Conservation (phyloP, 2,888 invertebrate genomes). For the Platycnemis pennipes region DNA sequence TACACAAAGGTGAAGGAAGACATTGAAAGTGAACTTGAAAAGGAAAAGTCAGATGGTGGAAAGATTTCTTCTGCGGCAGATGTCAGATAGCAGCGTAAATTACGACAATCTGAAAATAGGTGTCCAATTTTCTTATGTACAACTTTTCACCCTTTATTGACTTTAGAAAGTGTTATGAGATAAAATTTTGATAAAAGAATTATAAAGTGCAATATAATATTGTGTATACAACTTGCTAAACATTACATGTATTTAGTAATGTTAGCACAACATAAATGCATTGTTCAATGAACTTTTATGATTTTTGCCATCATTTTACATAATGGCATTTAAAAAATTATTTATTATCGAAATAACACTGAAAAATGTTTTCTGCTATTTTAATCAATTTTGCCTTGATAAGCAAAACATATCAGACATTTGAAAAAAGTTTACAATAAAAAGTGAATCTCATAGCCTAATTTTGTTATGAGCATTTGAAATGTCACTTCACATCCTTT, state of each 20-base stretch:
- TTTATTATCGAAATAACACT: conserved; percentile 56
- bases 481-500: conserved; percentile 58
- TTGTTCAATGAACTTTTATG: conserved; percentile 1
- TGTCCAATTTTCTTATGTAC: not conserved
- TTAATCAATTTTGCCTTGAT: conserved; percentile 48
- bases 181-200: conserved; percentile 32
- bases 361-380: conserved; percentile 54
- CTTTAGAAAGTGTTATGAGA: not conserved
- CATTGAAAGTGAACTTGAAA: conserved; percentile 37
- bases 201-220: conserved; percentile 52
- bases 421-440: conserved; percentile 62
- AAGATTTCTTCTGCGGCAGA: not conserved
- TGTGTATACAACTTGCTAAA: conserved; percentile 24
- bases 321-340: conserved; percentile 44
- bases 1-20: conserved; percentile 21
- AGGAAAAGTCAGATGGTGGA: conserved; percentile 9
- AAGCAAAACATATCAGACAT: conserved; percentile 67
- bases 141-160: conserved; percentile 28
- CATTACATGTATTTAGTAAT: conserved; percentile 41
- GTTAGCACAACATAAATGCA: conserved; percentile 28
- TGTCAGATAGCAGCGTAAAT: conserved; percentile 8
- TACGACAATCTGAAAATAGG: not conserved
- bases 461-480: conserved; percentile 56
- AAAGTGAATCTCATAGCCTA: conserved; percentile 54
- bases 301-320: conserved; percentile 46